A percentile compares a stretch with the other conserved stretches of the same genome.
These are phyloP conservation scores for Nyctibius grandis DNA, from an alignment of 2,797 vertebrate genomes.

Conservation along the genomic window DNA sequence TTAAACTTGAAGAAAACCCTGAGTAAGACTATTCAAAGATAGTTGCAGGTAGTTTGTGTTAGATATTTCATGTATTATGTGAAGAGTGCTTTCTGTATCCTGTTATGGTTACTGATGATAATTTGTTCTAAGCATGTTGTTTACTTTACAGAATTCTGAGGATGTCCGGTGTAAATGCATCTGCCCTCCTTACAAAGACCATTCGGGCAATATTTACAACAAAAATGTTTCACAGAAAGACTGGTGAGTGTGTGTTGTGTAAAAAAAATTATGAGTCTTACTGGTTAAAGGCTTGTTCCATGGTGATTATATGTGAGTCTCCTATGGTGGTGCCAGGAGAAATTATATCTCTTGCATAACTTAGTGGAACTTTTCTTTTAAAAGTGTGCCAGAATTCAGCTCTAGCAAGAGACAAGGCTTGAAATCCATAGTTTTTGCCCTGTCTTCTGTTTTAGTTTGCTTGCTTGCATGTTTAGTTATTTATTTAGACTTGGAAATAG, in stretches of 20 bases:
- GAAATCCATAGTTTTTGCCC: accelerated
- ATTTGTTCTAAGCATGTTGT: conserved; percentile 6
- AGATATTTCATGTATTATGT: neutral
- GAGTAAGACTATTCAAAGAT: neutral
- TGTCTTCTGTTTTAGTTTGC: neutral
- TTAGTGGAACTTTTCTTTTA: neutral
- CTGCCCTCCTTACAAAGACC: conserved; percentile 95
- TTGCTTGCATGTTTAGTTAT: neutral
- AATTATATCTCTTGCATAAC: neutral
- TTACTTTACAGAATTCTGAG: conserved; percentile 85
- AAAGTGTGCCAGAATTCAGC: neutral
- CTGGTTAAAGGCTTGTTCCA: neutral
- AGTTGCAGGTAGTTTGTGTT: neutral
- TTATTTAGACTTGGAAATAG: neutral
- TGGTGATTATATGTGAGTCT: neutral
- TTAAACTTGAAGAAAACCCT: neutral
- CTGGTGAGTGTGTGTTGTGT: conserved; percentile 81
- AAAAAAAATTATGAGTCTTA: neutral
- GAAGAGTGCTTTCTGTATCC: neutral
- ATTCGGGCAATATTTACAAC: conserved; percentile 91
- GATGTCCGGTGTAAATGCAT: conserved; percentile 98
- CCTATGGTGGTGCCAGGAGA: neutral
- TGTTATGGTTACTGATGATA: neutral
- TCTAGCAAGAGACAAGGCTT: neutral
- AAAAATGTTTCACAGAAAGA: conserved; percentile 97